A percentile compares a stretch with the other conserved stretches of the same genome.
Evolutionary conservation across 2,888 invertebrate species (phyloP).

Genomic region (Sesia apiformis): DNA sequence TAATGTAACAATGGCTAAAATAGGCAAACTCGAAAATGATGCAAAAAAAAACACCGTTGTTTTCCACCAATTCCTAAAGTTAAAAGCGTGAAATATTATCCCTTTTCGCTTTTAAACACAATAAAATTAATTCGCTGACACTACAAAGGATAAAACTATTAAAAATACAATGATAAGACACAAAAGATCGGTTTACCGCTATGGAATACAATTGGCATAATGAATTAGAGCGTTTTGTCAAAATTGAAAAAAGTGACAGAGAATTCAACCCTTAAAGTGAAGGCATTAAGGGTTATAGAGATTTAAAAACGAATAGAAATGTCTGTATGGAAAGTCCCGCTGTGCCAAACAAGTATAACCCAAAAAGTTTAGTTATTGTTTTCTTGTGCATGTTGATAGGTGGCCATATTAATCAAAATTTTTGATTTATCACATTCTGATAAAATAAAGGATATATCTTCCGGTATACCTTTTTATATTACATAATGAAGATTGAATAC

Average conservation of each 20-base stretch:
- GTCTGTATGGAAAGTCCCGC: background rate
- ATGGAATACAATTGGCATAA: conserved; percentile 4
- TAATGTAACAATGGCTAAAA: no score
- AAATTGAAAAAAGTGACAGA: background rate
- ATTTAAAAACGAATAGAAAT: no score
- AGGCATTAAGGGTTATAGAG: no score
- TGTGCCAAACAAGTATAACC: conserved; percentile 11
- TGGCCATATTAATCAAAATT: conserved; percentile 23
- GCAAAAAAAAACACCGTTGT: no score
- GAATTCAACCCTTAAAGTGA: no score
- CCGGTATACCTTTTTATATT: background rate
- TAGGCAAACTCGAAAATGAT: no score
- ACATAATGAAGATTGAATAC: no score
- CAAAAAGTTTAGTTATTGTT: conserved; percentile 29
- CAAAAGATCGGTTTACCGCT: conserved; percentile 6
- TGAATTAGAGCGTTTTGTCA: background rate
- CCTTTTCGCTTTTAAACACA: no score
- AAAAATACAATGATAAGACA: conserved; percentile 2
- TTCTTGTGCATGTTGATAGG: conserved; percentile 30
- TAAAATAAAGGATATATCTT: conserved; percentile 2
- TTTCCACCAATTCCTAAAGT: no score
- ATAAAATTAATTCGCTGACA: no score
- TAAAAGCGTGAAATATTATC: no score
- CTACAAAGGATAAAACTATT: background rate
- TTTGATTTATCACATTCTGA: conserved; percentile 32